phyloP scores from a whole-genome alignment of 2,797 vertebrate genomes.

The Pelochelys cantorii region DNA sequence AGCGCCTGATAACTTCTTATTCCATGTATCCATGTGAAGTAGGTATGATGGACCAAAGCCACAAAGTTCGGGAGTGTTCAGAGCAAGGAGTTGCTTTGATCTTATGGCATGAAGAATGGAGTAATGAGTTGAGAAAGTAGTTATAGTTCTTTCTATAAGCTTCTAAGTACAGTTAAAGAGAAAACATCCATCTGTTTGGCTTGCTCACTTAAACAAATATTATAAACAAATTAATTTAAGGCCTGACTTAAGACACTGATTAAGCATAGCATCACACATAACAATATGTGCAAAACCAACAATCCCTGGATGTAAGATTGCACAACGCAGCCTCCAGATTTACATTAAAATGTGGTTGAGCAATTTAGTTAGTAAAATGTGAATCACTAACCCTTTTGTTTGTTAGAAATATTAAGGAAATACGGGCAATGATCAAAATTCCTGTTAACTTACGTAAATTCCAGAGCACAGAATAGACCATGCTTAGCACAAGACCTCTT shows the following conservation, averaged over 20 bases:
- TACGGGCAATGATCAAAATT: neutral
- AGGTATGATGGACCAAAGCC: neutral
- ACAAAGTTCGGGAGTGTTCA: neutral
- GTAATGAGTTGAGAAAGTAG: neutral
- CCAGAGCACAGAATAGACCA: neutral
- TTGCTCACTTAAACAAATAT: slow-evolving; percentile 4
- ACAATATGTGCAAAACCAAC: neutral
- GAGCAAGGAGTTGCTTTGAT: neutral
- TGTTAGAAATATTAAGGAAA: slow-evolving; percentile 9
- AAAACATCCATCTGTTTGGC: neutral
- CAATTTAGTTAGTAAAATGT: neutral
- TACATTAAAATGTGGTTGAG: neutral
- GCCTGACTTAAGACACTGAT: neutral
- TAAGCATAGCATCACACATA: neutral
- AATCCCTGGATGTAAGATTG: neutral
- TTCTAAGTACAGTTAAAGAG: slow-evolving; percentile 21
- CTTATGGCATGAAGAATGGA: neutral
- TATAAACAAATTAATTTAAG: neutral
- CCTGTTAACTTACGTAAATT: neutral
- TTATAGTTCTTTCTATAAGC: slow-evolving; percentile 1
- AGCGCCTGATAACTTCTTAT: neutral
- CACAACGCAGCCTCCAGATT: neutral
- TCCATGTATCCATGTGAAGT: neutral
- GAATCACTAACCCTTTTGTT: neutral
- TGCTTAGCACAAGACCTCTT: neutral